These are phyloP conservation scores for Vesta saturnalis DNA, from an alignment of 2,888 invertebrate species.

Conservation along the genomic window DNA sequence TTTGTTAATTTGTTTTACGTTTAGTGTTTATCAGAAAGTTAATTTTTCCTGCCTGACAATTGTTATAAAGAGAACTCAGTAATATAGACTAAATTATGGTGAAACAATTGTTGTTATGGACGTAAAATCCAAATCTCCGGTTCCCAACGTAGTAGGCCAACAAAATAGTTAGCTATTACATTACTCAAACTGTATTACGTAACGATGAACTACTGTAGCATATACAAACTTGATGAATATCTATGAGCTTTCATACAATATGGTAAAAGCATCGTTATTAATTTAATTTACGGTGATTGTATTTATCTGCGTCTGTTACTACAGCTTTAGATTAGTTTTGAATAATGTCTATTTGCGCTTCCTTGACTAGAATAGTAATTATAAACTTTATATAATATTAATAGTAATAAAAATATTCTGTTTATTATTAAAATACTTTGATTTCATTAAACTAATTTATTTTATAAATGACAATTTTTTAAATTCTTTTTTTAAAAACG, in stretches of 20 bases:
- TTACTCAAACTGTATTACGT: background rate
- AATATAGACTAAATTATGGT: background rate
- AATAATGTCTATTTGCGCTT: background rate
- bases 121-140: background rate
- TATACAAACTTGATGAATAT: constrained; percentile 34
- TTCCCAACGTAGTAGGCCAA: constrained; percentile 25
- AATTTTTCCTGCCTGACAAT: background rate
- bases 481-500: too few relatives aligned
- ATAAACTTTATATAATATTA: too few relatives aligned
- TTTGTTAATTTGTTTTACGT: background rate
- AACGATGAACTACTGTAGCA: constrained; percentile 17
- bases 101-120: constrained; percentile 1
- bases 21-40: too few relatives aligned
- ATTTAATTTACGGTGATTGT: constrained; percentile 29
- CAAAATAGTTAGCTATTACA: constrained; percentile 3
- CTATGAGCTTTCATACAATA: constrained; percentile 35
- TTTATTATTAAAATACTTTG: too few relatives aligned
- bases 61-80: background rate
- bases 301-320: constrained; percentile 14
- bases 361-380: background rate
- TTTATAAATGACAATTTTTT: too few relatives aligned
- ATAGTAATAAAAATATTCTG: too few relatives aligned
- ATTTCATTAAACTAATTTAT: too few relatives aligned
- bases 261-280: constrained; percentile 34
- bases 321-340: background rate